phyloP scores from a whole-genome alignment of 2,888 invertebrate species.

The Nipponacmea schrenckii region DNA sequence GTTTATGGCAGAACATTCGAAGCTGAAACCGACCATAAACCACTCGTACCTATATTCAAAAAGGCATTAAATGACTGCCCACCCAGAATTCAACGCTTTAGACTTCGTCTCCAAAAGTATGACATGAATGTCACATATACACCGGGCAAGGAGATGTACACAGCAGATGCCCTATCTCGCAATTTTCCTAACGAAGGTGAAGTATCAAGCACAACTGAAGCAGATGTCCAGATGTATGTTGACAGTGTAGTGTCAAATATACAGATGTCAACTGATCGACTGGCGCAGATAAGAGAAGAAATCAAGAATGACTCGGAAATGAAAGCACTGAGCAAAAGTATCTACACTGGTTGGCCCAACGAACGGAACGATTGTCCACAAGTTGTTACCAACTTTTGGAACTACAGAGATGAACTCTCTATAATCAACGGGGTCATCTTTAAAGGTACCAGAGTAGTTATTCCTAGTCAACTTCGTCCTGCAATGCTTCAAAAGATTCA shows the following conservation, averaged over 20 bases:
- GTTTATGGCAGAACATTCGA: constrained; percentile 20
- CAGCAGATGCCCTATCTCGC: constrained; percentile 12
- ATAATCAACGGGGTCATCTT: not conserved
- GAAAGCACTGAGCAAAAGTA: not conserved
- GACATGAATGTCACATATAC: constrained; percentile 7
- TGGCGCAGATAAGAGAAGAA: constrained; percentile 21
- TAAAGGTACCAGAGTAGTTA: constrained; percentile 18
- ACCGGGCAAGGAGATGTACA: constrained; percentile 20
- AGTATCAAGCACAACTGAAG: constrained; percentile 10
- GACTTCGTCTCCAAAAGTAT: constrained; percentile 13
- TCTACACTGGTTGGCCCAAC: constrained; percentile 21
- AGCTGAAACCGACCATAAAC: constrained; percentile 25
- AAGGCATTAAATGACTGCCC: constrained; percentile 9
- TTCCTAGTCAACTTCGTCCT: constrained; percentile 7
- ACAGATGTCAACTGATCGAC: constrained; percentile 27
- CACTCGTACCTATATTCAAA: constrained; percentile 14
- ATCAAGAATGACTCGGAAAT: constrained; percentile 13
- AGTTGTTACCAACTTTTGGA: not conserved
- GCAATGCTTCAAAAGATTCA: constrained; percentile 21
- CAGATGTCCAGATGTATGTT: constrained; percentile 30
- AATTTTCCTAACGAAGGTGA: not conserved
- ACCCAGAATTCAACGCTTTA: constrained; percentile 14
- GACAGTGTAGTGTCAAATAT: constrained; percentile 25
- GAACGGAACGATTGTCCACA: constrained; percentile 8
- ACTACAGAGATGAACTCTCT: constrained; percentile 10